Conservation (phyloP, 2,797 vertebrate genomes). For the Cercopithecus petaurista region DNA sequence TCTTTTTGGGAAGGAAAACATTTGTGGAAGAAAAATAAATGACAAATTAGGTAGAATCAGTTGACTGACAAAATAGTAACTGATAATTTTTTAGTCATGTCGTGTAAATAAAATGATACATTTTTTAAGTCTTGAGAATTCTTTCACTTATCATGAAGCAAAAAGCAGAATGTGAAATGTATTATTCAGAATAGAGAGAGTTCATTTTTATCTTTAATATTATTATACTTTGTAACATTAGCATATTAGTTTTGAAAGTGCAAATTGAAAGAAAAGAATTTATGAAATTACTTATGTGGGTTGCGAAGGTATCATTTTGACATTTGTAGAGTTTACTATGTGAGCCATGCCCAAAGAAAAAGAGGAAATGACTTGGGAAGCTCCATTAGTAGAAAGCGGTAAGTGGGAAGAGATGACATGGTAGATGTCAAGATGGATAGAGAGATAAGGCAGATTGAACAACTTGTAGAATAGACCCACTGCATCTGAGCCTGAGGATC, state of each 20-base stretch:
- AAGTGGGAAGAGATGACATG: constrained; percentile 17
- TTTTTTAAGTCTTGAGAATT: not conserved
- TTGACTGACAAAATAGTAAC: not conserved
- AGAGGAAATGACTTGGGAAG: not conserved
- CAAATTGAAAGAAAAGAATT: not conserved
- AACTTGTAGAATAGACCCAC: not conserved
- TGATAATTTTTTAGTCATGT: not conserved
- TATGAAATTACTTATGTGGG: not conserved
- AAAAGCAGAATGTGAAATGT: not conserved
- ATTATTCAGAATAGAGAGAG: not conserved
- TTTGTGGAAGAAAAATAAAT: constrained; percentile 15
- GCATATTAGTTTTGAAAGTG: not conserved
- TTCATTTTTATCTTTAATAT: constrained; percentile 23
- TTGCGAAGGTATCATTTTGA: not conserved
- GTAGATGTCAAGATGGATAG: constrained; percentile 36
- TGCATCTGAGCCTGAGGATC: not conserved
- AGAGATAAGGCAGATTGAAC: not conserved
- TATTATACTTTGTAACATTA: not conserved
- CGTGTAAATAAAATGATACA: not conserved
- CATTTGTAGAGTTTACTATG: not conserved
- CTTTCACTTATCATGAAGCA: not conserved
- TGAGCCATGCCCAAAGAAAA: not conserved
- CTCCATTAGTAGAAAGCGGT: constrained; percentile 34
- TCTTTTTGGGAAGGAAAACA: constrained; percentile 30
- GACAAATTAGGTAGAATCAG: not conserved